Evolutionary conservation across 1,140 invertebrate genomes (phyloP).

Genomic region (Pogonomyrmex barbatus): DNA sequence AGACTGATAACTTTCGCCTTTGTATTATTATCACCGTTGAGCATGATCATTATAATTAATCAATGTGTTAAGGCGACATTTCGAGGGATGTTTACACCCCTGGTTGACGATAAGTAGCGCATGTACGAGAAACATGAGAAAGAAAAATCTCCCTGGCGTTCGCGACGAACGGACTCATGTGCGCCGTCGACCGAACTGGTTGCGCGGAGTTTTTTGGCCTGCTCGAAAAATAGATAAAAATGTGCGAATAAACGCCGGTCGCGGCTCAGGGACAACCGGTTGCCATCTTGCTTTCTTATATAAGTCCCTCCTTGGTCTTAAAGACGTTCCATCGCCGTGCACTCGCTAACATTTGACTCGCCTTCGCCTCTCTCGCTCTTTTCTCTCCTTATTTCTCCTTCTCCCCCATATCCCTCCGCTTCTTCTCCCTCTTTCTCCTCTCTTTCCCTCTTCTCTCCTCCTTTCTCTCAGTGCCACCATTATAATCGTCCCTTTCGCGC

Average conservation of each 20-base stretch:
- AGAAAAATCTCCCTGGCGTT: slow-evolving; percentile 67
- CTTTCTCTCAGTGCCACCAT: slow-evolving; percentile 35
- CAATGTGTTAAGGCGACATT: not conserved
- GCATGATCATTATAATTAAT: not conserved
- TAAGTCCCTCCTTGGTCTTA: slow-evolving; percentile 84
- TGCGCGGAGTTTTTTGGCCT: slow-evolving; percentile 81
- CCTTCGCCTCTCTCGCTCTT: slow-evolving; percentile 69
- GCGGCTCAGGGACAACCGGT: slow-evolving; percentile 85
- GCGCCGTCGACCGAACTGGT: slow-evolving; percentile 73
- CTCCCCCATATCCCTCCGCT: slow-evolving; percentile 23
- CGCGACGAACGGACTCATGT: slow-evolving; percentile 65
- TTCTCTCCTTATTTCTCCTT: slow-evolving; percentile 62
- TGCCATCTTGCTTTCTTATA: slow-evolving; percentile 86
- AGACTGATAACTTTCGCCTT: not conserved
- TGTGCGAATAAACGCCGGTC: slow-evolving; percentile 85
- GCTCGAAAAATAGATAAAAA: slow-evolving; percentile 86
- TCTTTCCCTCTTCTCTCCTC: slow-evolving; percentile 28
- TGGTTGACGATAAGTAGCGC: slow-evolving; percentile 54
- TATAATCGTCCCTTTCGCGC: slow-evolving; percentile 55
- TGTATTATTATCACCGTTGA: not conserved
- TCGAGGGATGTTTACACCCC: not conserved
- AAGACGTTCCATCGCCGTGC: slow-evolving; percentile 80
- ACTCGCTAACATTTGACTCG: slow-evolving; percentile 79
- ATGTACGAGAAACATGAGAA: slow-evolving; percentile 36
- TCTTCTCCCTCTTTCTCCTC: slow-evolving; percentile 10